Evolutionary conservation across 2,888 invertebrate species (phyloP).

Genomic region (Pyrochroa serraticornis): DNA sequence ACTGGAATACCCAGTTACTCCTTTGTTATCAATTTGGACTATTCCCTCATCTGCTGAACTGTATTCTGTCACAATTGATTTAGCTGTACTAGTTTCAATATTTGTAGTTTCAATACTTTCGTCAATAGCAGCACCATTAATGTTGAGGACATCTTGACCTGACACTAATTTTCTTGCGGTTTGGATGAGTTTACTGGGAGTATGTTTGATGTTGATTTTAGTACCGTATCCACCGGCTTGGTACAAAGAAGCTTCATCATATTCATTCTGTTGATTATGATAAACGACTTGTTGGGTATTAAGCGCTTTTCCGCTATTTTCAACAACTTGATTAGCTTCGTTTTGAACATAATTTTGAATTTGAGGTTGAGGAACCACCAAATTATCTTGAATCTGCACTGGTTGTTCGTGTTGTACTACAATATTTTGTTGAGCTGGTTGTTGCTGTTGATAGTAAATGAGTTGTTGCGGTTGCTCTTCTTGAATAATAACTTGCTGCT

Average conservation of each 20-base stretch:
- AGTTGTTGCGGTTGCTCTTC: constrained; percentile 17
- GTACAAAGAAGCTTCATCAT: constrained; percentile 22
- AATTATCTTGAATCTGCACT: constrained; percentile 13
- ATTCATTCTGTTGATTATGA: constrained; percentile 14
- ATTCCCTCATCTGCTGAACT: constrained; percentile 19
- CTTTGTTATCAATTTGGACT: constrained; percentile 25
- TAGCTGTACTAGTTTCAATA: constrained; percentile 36
- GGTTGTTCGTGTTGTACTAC: constrained; percentile 1
- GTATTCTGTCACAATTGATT: constrained; percentile 37
- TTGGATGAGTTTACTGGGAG: constrained; percentile 60
- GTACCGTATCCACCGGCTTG: neutral
- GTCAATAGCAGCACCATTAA: constrained; percentile 61
- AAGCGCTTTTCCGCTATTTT: neutral
- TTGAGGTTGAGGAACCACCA: neutral
- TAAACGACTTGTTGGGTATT: neutral
- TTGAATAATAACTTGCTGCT: constrained; percentile 21
- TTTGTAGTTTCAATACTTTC: constrained; percentile 18
- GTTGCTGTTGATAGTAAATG: constrained; percentile 2
- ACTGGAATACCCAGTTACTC: constrained; percentile 24
- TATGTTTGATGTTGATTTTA: constrained; percentile 45
- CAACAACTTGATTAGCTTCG: neutral
- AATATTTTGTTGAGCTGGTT: constrained; percentile 3
- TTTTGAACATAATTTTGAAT: neutral
- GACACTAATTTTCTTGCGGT: constrained; percentile 67
- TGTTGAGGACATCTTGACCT: constrained; percentile 68